Evolutionary conservation across 92 coral and sea anemone genomes (phyloP).

Genomic region (Metridium senile): DNA sequence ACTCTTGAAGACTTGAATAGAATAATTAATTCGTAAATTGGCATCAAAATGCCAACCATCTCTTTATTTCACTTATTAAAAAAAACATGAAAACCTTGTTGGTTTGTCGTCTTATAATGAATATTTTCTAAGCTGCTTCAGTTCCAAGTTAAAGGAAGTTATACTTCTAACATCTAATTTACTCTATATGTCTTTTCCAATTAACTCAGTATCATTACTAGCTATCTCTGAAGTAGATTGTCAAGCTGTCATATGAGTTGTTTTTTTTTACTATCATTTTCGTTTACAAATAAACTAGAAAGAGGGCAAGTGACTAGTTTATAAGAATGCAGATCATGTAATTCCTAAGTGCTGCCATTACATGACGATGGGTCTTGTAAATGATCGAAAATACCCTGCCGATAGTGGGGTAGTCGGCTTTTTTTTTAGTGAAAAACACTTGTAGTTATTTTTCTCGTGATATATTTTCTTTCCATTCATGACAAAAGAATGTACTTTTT

Average conservation of each 20-base stretch:
- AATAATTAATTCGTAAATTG: no score
- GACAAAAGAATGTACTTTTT: neutral
- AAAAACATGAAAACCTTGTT: no score
- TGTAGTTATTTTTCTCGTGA: no score
- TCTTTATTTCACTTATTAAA: no score
- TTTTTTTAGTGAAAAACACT: no score
- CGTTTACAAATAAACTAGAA: constrained; percentile 23
- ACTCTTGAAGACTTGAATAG: no score
- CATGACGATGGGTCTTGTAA: no score
- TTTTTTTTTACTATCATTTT: constrained; percentile 23
- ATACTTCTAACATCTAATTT: neutral
- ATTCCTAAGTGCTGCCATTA: neutral
- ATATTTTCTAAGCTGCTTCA: neutral
- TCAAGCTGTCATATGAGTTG: constrained; percentile 43
- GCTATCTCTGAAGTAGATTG: constrained; percentile 34
- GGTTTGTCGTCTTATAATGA: no score
- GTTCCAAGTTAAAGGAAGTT: neutral
- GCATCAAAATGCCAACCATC: no score
- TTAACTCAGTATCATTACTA: neutral
- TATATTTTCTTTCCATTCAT: no score
- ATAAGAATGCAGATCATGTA: neutral
- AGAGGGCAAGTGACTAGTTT: neutral
- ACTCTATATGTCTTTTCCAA: neutral
- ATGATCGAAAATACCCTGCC: no score
- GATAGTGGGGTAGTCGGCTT: no score